phyloP scores from a whole-genome alignment of 2,797 vertebrate species.

The Myiotriccus ornatus region DNA sequence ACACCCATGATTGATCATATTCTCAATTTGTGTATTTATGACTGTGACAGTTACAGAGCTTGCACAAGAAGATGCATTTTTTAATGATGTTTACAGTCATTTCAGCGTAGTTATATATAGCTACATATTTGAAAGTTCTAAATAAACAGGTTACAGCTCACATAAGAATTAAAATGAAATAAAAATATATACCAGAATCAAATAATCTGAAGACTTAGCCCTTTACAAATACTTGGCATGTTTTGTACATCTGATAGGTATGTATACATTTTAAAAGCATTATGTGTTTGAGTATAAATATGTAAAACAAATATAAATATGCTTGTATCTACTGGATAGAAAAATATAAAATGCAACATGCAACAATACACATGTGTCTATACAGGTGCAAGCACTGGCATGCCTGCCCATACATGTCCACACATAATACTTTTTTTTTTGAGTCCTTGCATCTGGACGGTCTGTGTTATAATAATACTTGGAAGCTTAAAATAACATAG shows the following conservation, averaged over 20 bases:
- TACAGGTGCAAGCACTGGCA: neutral
- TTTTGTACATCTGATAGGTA: neutral
- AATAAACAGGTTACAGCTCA: conserved; percentile 26
- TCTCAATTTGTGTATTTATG: conserved; percentile 23
- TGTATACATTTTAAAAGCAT: neutral
- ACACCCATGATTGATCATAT: neutral
- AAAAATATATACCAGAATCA: neutral
- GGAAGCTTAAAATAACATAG: neutral
- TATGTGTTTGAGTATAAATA: neutral
- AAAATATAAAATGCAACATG: neutral
- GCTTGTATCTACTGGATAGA: neutral
- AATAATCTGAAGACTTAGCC: neutral
- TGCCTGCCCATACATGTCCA: no score
- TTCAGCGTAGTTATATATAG: conserved; percentile 39
- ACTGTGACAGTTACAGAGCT: conserved; percentile 1
- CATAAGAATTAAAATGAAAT: neutral
- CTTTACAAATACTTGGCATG: neutral
- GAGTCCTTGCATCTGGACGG: neutral
- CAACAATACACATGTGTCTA: neutral
- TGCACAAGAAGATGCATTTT: conserved; percentile 7
- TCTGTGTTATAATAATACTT: neutral
- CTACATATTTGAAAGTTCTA: neutral
- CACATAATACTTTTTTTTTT: no score
- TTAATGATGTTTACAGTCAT: conserved; percentile 37
- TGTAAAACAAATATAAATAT: neutral